Evolutionary conservation across 1,140 invertebrate genomes (phyloP).

Genomic region (Cotesia chilonis): DNA sequence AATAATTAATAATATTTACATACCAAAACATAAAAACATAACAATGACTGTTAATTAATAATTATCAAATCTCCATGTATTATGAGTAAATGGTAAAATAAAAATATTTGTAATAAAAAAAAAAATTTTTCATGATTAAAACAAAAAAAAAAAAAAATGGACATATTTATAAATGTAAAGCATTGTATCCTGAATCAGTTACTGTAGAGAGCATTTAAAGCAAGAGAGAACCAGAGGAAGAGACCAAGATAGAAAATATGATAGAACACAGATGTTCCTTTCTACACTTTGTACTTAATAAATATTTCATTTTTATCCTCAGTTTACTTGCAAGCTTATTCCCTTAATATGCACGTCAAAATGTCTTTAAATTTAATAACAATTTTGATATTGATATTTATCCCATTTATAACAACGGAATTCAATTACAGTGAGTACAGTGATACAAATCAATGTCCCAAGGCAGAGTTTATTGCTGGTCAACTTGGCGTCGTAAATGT

Average conservation of each 20-base stretch:
- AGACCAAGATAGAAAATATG: background rate
- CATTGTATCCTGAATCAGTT: background rate
- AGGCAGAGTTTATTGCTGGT: constrained; percentile 42
- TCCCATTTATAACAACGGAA: background rate
- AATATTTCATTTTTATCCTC: background rate
- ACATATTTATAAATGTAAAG: no score
- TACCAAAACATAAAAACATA: no score
- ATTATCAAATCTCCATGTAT: no score
- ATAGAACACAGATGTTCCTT: constrained; percentile 31
- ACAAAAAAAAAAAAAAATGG: background rate
- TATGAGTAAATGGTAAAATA: no score
- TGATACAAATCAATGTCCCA: constrained; percentile 48
- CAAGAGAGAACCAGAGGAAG: background rate
- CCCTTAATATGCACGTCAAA: background rate
- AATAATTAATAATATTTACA: no score
- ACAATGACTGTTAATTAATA: background rate
- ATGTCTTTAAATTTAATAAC: background rate
- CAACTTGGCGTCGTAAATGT: constrained; percentile 51
- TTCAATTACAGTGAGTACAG: background rate
- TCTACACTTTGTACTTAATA: background rate
- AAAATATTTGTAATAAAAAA: no score
- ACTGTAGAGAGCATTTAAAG: background rate
- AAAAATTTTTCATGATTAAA: no score
- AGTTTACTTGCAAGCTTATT: background rate
- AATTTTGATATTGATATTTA: background rate